These are phyloP conservation scores for Notechis scutatus DNA, from an alignment of 2,113 vertebrate species.

Conservation along the genomic window DNA sequence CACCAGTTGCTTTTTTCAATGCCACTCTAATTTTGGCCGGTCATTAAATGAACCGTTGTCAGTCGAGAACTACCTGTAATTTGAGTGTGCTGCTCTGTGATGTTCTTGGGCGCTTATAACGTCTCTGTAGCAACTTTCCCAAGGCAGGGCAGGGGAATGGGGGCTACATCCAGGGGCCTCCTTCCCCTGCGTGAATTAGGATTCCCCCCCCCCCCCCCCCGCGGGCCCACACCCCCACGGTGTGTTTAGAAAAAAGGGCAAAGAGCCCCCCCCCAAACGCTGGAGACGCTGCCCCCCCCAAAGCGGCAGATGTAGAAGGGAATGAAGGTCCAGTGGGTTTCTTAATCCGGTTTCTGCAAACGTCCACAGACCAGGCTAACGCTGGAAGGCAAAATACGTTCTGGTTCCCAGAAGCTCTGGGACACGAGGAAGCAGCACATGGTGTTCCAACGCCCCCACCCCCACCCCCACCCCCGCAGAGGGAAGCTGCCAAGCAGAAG, in stretches of 20 bases:
- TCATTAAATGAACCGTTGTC: neutral
- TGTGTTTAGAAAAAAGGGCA: neutral
- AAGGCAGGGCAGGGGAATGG: neutral
- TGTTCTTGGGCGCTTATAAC: neutral
- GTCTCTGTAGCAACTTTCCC: neutral
- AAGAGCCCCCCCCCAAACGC: neutral
- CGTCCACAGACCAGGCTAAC: neutral
- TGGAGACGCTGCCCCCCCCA: neutral
- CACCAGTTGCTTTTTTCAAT: neutral
- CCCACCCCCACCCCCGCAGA: neutral
- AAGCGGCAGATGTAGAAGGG: neutral
- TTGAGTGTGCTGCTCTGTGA: neutral
- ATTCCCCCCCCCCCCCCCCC: neutral
- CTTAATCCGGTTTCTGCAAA: neutral
- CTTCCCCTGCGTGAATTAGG: neutral
- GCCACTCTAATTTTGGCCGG: neutral
- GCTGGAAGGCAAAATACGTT: neutral
- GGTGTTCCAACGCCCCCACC: fast-evolving
- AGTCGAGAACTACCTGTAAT: neutral
- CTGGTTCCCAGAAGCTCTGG: neutral
- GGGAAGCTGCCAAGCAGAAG: neutral
- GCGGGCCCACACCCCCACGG: too few relatives aligned
- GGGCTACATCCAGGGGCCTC: neutral
- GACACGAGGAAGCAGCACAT: neutral
- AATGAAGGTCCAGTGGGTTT: neutral